phyloP scores from a whole-genome alignment of 2,113 vertebrate genomes.

The Sylvietta virens region DNA sequence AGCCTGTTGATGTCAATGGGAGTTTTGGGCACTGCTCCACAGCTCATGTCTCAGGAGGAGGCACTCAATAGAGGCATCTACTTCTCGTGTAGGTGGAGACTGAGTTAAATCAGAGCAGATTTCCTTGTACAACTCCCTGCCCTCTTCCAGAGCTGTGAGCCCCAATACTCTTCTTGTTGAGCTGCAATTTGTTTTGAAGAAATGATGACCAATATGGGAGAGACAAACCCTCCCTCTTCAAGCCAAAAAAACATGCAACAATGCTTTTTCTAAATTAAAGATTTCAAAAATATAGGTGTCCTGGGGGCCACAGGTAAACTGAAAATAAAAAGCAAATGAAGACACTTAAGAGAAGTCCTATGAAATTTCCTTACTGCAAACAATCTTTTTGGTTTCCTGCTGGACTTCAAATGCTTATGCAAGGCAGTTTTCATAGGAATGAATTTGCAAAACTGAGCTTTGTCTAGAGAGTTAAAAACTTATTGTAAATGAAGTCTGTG shows the following conservation, averaged over 20 bases:
- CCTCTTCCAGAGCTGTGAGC: neutral
- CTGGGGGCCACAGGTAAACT: neutral
- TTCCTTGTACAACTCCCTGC: neutral
- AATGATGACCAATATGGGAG: neutral
- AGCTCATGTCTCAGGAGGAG: neutral
- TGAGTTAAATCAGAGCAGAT: neutral
- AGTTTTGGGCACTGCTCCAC: conserved; percentile 20
- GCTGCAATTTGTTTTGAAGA: neutral
- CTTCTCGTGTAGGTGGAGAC: neutral
- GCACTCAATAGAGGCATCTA: neutral
- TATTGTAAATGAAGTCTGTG: neutral
- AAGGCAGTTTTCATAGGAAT: neutral
- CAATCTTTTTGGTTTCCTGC: neutral
- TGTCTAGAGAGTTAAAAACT: neutral
- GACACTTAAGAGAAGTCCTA: neutral
- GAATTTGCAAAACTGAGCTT: neutral
- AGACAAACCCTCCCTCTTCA: neutral
- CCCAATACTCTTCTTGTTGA: neutral
- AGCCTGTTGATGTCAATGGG: neutral
- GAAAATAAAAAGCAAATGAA: neutral
- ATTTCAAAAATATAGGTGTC: neutral
- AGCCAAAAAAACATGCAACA: neutral
- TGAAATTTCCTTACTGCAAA: neutral
- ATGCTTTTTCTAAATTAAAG: neutral
- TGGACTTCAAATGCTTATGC: neutral